Evolutionary conservation across 1,140 invertebrate species (phyloP).

Genomic region (Drosophila nigromelanica): DNA sequence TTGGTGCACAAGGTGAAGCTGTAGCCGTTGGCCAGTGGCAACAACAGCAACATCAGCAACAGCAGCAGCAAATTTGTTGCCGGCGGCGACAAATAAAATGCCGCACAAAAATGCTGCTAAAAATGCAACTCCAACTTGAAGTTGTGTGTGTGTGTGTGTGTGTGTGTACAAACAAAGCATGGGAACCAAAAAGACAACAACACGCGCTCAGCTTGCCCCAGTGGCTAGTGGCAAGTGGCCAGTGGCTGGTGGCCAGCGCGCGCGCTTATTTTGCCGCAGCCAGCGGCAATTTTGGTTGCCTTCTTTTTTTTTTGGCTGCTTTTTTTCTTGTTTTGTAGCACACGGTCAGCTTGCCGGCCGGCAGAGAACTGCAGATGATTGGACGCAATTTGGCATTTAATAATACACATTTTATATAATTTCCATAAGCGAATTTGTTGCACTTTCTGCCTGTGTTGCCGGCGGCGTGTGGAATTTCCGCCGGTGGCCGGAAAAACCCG

Average conservation of each 20-base stretch:
- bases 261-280: conserved; percentile 39
- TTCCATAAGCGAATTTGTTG: conserved; percentile 39
- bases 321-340: conserved; percentile 56
- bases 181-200: conserved; percentile 76
- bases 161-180: conserved; percentile 68
- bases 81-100: conserved; percentile 78
- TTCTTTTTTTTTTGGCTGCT: conserved; percentile 11
- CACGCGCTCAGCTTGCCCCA: conserved; percentile 64
- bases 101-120: conserved; percentile 78
- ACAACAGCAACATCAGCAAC: conserved; percentile 28
- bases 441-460: conserved; percentile 6
- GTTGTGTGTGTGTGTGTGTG: conserved; percentile 29
- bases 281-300: conserved; percentile 54
- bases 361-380: conserved; percentile 53
- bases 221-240: conserved; percentile 40
- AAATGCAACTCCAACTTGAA: conserved; percentile 77
- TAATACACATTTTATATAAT: conserved; percentile 58
- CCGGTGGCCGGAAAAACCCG: conserved; percentile 59
- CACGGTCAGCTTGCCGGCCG: conserved; percentile 79
- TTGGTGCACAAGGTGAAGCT: conserved; percentile 75
- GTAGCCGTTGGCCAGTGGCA: conserved; percentile 41
- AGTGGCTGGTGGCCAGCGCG: conserved; percentile 57
- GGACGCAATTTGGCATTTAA: conserved; percentile 64
- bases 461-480: conserved; percentile 59
- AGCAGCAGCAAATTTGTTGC: conserved; percentile 71